Evolutionary conservation across 2,113 vertebrate genomes (phyloP).

Genomic region (Romanogobio albipinnatus): DNA sequence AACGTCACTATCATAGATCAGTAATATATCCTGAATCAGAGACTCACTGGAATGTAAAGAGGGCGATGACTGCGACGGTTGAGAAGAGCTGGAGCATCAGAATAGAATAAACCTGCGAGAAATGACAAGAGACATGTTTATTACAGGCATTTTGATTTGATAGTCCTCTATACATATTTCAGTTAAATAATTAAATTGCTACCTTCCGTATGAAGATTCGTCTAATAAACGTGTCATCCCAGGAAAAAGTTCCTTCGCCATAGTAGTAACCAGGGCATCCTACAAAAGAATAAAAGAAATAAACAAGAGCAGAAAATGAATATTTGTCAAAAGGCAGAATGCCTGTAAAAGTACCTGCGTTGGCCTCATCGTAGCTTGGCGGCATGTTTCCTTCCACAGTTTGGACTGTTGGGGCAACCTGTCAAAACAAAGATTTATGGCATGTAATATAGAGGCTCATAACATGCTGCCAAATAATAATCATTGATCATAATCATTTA

Average conservation of each 20-base stretch:
- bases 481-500: not conserved
- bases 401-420: slow-evolving; percentile 81
- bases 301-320: not conserved
- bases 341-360: slow-evolving; percentile 69
- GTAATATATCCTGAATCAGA: not conserved
- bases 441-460: not conserved
- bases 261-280: slow-evolving; percentile 74
- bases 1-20: not conserved
- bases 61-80: slow-evolving; percentile 81
- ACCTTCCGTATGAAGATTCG: slow-evolving; percentile 94
- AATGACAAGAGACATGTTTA: not conserved
- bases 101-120: slow-evolving; percentile 88
- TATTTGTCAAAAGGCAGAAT: not conserved
- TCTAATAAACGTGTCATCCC: slow-evolving; percentile 87
- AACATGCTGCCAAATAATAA: not conserved
- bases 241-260: slow-evolving; percentile 80
- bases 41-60: slow-evolving; percentile 94
- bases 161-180: not conserved
- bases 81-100: slow-evolving; percentile 86
- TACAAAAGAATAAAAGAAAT: not conserved
- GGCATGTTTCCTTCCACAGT: slow-evolving; percentile 72
- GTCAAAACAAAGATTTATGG: slow-evolving; percentile 41
- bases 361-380: slow-evolving; percentile 86
- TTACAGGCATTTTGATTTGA: not conserved
- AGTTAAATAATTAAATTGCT: slow-evolving; percentile 6